A percentile compares a stretch with the other conserved stretches of the same genome.
These are phyloP conservation scores for Dryomyza anilis DNA, from an alignment of 2,888 invertebrate genomes.

Conservation along the genomic window DNA sequence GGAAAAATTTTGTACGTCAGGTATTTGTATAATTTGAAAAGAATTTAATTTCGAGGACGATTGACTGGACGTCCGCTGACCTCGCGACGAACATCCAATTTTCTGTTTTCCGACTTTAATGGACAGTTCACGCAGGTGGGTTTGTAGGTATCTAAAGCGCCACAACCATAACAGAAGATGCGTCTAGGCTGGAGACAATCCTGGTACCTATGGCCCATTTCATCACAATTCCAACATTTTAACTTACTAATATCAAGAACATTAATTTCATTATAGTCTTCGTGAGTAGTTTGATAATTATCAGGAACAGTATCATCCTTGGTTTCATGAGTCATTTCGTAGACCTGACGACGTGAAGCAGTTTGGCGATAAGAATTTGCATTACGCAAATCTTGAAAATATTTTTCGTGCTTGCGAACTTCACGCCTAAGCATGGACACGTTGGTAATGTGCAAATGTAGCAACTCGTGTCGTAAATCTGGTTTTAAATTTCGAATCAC, in stretches of 20 bases:
- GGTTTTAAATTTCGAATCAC: conserved; percentile 18
- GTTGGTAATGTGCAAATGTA: neutral
- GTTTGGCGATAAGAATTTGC: neutral
- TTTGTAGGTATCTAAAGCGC: conserved; percentile 37
- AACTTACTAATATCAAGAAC: neutral
- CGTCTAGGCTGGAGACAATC: conserved; percentile 10
- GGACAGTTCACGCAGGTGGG: conserved; percentile 36
- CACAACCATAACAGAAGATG: conserved; percentile 26
- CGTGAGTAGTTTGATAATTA: neutral
- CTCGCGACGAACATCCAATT: neutral
- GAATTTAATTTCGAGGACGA: neutral
- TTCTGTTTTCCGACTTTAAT: conserved; percentile 14
- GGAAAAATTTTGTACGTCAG: no score
- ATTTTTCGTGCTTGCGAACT: neutral
- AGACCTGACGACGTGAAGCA: neutral
- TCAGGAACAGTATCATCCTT: neutral
- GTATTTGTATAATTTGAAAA: neutral
- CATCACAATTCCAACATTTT: conserved; percentile 25
- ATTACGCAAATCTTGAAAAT: conserved; percentile 5
- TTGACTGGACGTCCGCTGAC: neutral
- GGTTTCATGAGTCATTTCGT: neutral
- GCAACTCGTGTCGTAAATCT: neutral
- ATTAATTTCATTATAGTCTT: neutral
- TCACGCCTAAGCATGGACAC: neutral
- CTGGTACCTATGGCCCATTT: conserved; percentile 17